Evolutionary conservation across 2,113 vertebrate species (phyloP).

Genomic region (Struthio camelus): DNA sequence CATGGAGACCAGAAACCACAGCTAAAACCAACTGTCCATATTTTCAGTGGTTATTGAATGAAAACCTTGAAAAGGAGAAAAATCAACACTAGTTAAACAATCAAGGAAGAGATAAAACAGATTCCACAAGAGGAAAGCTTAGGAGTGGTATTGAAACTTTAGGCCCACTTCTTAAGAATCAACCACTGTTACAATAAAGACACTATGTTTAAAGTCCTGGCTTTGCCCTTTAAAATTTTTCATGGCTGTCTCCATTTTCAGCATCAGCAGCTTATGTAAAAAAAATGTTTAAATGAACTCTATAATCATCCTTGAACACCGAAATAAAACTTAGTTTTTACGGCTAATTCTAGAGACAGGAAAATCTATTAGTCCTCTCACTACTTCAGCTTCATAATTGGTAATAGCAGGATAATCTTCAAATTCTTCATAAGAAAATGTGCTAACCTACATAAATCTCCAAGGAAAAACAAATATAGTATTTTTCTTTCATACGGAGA

Average conservation of each 20-base stretch:
- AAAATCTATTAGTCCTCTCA: neutral
- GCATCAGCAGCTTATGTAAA: neutral
- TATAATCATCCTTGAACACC: neutral
- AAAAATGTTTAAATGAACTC: neutral
- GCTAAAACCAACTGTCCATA: neutral
- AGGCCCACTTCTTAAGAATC: neutral
- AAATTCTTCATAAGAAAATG: neutral
- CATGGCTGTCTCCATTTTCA: neutral
- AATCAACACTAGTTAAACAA: neutral
- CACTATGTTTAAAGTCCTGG: neutral
- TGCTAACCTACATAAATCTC: neutral
- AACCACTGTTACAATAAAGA: neutral
- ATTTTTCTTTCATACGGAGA: neutral
- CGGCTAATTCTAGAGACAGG: neutral
- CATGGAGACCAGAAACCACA: neutral
- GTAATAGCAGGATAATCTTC: neutral
- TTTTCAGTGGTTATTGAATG: neutral
- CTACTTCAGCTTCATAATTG: neutral
- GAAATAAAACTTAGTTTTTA: neutral
- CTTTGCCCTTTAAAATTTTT: neutral
- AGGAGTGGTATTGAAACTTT: neutral
- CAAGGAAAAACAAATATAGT: neutral
- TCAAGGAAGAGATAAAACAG: neutral
- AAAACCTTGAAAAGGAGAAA: neutral
- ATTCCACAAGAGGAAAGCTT: neutral